Evolutionary conservation across 2,797 vertebrate genomes (phyloP).

Genomic region (Chloroceryle amazona): DNA sequence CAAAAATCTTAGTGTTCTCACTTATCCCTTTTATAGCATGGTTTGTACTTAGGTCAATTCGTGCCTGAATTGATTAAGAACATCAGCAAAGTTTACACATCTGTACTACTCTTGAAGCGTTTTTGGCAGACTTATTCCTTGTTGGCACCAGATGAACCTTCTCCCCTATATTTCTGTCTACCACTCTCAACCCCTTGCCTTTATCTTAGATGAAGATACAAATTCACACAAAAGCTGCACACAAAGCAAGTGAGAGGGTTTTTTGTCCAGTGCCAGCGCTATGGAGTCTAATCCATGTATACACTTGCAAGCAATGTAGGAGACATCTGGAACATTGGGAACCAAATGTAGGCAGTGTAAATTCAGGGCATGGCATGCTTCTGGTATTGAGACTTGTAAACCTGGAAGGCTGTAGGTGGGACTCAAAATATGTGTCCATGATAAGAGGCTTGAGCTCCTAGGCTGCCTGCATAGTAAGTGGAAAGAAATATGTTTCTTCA

Average conservation of each 20-base stretch:
- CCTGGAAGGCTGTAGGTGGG: not conserved
- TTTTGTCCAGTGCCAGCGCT: not conserved
- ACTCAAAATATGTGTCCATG: not conserved
- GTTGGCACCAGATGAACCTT: not conserved
- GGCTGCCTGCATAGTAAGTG: not conserved
- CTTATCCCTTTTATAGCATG: not conserved
- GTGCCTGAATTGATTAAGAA: not conserved
- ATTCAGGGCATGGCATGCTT: not conserved
- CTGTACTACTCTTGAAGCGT: not conserved
- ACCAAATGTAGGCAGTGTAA: not conserved
- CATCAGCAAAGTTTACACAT: not conserved
- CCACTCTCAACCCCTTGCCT: not conserved
- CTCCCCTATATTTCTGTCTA: not conserved
- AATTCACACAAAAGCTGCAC: not conserved
- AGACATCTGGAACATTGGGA: not conserved
- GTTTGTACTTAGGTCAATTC: not conserved
- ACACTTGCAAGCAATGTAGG: not conserved
- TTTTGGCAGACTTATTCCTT: not conserved
- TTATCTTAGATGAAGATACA: not conserved
- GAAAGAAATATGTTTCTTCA: not conserved
- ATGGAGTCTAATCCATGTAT: not conserved
- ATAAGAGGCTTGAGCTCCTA: not conserved
- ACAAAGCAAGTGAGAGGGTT: not conserved
- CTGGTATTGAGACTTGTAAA: not conserved
- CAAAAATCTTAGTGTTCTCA: not conserved